Percentiles rank a stretch among this genome's conserved stretches.
phyloP scores from a whole-genome alignment of 2,797 vertebrate genomes.

The Sciaenops ocellatus region DNA sequence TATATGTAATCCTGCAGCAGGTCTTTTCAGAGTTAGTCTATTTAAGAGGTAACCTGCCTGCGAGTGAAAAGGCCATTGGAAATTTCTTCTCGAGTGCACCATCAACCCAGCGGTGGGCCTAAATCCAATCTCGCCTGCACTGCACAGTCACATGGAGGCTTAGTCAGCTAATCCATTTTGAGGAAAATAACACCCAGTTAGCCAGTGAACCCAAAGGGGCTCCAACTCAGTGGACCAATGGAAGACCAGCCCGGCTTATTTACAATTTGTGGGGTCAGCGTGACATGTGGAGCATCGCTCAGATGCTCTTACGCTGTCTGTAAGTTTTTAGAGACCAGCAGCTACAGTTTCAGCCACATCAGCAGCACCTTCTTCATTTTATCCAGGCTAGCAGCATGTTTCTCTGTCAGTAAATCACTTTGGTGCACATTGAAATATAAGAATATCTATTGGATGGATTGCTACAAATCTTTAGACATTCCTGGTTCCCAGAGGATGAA shows the following conservation, averaged over 20 bases:
- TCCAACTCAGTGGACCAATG: constrained; percentile 46
- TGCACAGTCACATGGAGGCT: constrained; percentile 82
- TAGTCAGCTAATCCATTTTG: constrained; percentile 81
- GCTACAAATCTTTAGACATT: background rate
- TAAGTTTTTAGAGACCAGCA: constrained; percentile 2
- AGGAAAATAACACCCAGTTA: constrained; percentile 74
- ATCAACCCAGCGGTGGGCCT: constrained; percentile 63
- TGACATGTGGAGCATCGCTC: constrained; percentile 30
- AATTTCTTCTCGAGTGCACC: constrained; percentile 49
- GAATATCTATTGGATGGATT: background rate
- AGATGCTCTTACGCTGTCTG: constrained; percentile 6
- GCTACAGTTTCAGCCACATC: constrained; percentile 18
- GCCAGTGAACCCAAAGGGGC: constrained; percentile 57
- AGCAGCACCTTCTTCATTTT: constrained; percentile 11
- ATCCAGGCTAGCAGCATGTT: background rate
- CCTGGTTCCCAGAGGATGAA: constrained; percentile 13
- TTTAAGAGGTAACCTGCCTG: constrained; percentile 33
- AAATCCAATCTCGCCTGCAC: constrained; percentile 74
- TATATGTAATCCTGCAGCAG: constrained; percentile 1
- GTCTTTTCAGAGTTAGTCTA: constrained; percentile 12
- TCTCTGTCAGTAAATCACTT: background rate
- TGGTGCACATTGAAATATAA: background rate
- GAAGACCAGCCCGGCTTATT: constrained; percentile 23
- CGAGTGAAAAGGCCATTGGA: constrained; percentile 48
- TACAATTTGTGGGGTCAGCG: constrained; percentile 31